Conservation (phyloP, 92 coral and sea anemone species). For the Zoanthus solanderi region DNA sequence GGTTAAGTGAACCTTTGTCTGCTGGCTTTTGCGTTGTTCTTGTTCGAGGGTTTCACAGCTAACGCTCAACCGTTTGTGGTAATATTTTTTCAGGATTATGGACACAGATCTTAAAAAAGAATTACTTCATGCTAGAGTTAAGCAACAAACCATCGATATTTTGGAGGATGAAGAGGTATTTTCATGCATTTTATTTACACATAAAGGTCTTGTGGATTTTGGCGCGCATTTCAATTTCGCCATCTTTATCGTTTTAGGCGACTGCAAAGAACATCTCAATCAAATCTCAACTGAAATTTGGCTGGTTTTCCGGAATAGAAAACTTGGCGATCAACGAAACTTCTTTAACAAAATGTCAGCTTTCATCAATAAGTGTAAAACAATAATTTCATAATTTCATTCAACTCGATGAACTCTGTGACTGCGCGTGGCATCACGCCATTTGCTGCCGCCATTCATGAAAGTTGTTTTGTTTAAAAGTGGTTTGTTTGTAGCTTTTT, state of each 20-base stretch:
- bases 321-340: neutral
- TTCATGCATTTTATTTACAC: neutral
- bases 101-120: conserved; percentile 2
- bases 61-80: neutral
- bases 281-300: neutral
- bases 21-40: conserved; percentile 2
- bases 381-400: neutral
- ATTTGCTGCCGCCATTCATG: neutral
- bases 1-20: neutral
- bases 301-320: neutral
- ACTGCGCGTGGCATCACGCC: neutral
- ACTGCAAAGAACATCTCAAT: neutral
- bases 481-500: too few relatives aligned
- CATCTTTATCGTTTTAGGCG: neutral
- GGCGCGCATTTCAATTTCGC: conserved; percentile 7
- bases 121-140: neutral
- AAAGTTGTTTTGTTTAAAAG: too few relatives aligned
- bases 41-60: conserved; percentile 2
- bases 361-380: neutral
- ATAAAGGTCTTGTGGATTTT: neutral
- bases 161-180: conserved; percentile 1
- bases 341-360: neutral
- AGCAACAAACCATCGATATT: neutral
- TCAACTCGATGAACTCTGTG: neutral
- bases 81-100: neutral